A percentile compares a stretch with the other conserved stretches of the same genome.
Conservation (phyloP, 2,113 vertebrate genomes). For the Zingel zingel region DNA sequence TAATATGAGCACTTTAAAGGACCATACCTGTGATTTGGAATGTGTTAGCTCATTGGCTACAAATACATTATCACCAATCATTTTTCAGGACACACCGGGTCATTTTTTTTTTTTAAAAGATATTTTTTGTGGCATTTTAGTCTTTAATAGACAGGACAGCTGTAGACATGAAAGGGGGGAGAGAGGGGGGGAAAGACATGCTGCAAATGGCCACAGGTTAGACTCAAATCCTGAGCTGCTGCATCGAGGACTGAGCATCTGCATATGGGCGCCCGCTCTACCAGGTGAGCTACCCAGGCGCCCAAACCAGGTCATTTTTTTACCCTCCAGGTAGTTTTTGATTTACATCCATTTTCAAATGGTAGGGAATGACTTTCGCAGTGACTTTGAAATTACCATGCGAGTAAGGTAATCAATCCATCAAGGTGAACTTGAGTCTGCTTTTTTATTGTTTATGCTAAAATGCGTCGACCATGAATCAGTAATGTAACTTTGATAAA, state of each 20-base stretch:
- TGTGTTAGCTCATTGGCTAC: background rate
- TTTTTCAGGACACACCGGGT: background rate
- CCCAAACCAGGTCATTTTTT: background rate
- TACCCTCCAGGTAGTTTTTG: background rate
- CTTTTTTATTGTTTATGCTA: background rate
- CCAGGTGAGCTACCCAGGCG: too few species aligned
- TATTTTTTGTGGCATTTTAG: too few species aligned
- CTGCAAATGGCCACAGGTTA: too few species aligned
- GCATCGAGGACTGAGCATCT: too few species aligned
- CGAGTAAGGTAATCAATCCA: slow-evolving; percentile 24
- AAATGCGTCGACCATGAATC: slow-evolving; percentile 3
- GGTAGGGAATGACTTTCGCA: background rate
- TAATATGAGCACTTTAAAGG: background rate
- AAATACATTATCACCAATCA: background rate
- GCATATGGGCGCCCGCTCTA: too few species aligned
- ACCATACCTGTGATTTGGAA: background rate
- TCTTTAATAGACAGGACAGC: too few species aligned
- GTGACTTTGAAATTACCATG: background rate
- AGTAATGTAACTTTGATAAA: slow-evolving; percentile 11
- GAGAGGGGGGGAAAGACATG: too few species aligned
- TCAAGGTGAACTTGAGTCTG: slow-evolving; percentile 7
- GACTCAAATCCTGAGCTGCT: too few species aligned
- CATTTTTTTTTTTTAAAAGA: too few species aligned
- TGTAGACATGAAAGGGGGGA: too few species aligned
- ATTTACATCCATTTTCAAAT: background rate